Evolutionary conservation across 2,113 vertebrate genomes (phyloP), one percentile per base, ranked within the genome.

Genomic region (Vulpes lagopus): DNA sequence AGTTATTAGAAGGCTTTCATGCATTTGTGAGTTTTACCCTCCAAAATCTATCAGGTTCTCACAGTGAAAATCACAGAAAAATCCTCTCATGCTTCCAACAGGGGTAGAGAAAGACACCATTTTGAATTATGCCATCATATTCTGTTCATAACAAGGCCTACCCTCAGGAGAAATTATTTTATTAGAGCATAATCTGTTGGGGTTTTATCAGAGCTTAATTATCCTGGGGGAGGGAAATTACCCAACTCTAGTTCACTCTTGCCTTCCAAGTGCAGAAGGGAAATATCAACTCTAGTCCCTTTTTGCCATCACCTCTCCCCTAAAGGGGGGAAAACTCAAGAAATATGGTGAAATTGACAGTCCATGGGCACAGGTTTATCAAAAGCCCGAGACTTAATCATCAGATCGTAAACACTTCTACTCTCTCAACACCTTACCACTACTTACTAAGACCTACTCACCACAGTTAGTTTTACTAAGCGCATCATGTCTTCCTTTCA

Each of bases 61-160:
- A 89, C 11, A 80, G 38, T 67, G 62, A 92, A 38, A 49, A 49
- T 65, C 53, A 92, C 10, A 76, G 88, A 67, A 92, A 82, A 88
- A 69, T n/a, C 59, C 20, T 25, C 32, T 82, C 67, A 74, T 38
- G 10, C 20, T 91, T 88, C 8, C 0, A 76, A 32, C 9, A 88
- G 51, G 19, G 11, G 4, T 59, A 94, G 8, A 80, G 62, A 49
- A 84, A 43, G 2, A 49, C 89, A n/a, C 17, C 69, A 22, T 64
- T 89, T 84, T 92, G 22, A 89, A 92, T 94, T 89, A 51, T 49
- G 16, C 43, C 30, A 55, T 55, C 78, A 30, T 49, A 94, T 65
- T 96, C 55, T 91, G 14, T 93, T 82, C 89, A 93, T 67, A 51
- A 53, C 11, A 59, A 94, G 30, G 25, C 23, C 73, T 86, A 3